A percentile compares a stretch with the other conserved stretches of the same genome.
These are phyloP conservation scores for Geococcyx californianus DNA, from an alignment of 2,113 vertebrate species.

Conservation along the genomic window DNA sequence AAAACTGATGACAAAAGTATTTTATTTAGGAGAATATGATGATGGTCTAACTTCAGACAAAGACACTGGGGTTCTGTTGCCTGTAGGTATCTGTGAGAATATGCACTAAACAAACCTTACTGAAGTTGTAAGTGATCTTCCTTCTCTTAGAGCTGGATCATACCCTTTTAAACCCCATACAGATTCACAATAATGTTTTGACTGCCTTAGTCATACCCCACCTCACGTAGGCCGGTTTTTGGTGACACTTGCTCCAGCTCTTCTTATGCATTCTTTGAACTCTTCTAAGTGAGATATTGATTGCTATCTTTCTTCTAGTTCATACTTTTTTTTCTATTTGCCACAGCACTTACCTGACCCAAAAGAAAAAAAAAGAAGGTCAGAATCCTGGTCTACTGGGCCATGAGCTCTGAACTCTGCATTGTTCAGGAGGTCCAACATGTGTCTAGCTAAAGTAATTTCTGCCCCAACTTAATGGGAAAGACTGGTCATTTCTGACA, in stretches of 20 bases:
- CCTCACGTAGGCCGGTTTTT: neutral
- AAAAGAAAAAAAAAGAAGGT: neutral
- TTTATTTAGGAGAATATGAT: neutral
- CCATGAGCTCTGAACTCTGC: fast-evolving
- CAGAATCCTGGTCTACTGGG: neutral
- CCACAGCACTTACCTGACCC: neutral
- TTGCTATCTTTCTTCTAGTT: neutral
- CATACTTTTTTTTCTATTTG: neutral
- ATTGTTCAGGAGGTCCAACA: neutral
- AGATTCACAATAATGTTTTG: neutral
- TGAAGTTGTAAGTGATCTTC: neutral
- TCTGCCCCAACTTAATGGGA: neutral
- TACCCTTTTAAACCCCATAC: neutral
- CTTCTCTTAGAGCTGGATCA: neutral
- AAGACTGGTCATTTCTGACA: neutral
- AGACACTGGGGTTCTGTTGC: neutral
- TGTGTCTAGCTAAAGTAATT: neutral
- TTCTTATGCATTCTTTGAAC: neutral
- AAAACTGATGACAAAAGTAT: neutral
- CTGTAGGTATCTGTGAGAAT: neutral
- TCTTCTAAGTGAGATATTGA: neutral
- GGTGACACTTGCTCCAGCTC: neutral
- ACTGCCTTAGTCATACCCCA: neutral
- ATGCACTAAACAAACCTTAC: neutral
- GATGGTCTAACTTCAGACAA: neutral